Evolutionary conservation across 2,888 invertebrate species (phyloP), one percentile per base, ranked within the genome.

Genomic region (Tanytarsus gracilentus): DNA sequence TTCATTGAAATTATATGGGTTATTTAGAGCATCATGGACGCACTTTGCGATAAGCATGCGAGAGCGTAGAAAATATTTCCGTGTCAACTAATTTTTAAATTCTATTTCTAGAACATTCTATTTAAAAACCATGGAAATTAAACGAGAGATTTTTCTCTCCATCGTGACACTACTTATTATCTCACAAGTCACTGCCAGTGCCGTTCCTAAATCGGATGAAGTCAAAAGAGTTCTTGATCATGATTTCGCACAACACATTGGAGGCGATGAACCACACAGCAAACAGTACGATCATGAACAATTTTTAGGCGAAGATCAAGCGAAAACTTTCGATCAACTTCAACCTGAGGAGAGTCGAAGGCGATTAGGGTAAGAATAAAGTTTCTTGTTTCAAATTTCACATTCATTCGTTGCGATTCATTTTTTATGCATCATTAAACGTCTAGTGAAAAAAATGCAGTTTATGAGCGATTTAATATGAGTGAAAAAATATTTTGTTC

Each of bases 241-340:
- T 69, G 81, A 84, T 66, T 76, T 92, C 64, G 79, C 83, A 59
- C 85, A 88, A 64, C 95, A 96, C 69, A 91, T 81, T n/a, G n/a
- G n/a, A 67, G 78, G 82, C 64, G 83, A 86, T 64, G 86, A 84
- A 25, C 82, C 87, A 63, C 93, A 93, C 68, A 90, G 97, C 72
- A 77, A 84, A 53, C 89, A 93, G 65, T 98, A 90, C 71, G 98
- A 98, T 70, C 98, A 98, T 70, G 97, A 98, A 70, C 95, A 96
- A 1, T 98, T 99, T 72, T 78, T 99, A 9, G 98, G 98, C 0
- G 91, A 94, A 70, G 92, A 94, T 64, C 84, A 85, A 66, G 92
- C 97, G 0, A 90, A 92, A 70, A 85, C 89, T 3, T 99, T 97
- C 70, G 95, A 97, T 70, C 88, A 96, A 67, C 77, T 99, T 48